These are phyloP conservation scores for Calypte anna DNA, from an alignment of 2,113 vertebrate species.

Conservation along the genomic window DNA sequence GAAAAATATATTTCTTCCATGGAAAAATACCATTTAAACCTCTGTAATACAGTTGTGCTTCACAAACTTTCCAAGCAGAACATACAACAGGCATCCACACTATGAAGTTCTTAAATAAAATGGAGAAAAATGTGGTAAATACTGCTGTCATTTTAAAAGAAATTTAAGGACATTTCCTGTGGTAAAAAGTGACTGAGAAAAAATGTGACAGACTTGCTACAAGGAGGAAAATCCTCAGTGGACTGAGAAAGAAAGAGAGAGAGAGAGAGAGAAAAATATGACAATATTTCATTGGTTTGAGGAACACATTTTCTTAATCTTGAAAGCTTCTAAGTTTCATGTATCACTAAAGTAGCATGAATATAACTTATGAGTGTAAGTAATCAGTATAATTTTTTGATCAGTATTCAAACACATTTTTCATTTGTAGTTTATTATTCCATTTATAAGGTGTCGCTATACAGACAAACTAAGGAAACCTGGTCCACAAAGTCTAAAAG, in stretches of 20 bases:
- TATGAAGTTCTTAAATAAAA: not conserved
- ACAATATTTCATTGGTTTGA: not conserved
- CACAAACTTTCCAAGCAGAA: not conserved
- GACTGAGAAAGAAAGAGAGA: not conserved
- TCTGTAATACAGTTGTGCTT: not conserved
- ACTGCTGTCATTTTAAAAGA: not conserved
- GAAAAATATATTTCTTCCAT: not conserved
- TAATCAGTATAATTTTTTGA: not conserved
- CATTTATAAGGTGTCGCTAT: not conserved
- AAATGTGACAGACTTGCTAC: not conserved
- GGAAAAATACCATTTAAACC: not conserved
- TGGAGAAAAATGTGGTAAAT: not conserved
- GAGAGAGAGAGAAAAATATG: not conserved
- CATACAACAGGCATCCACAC: not conserved
- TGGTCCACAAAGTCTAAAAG: not conserved
- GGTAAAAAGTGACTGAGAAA: not conserved
- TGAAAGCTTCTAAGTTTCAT: not conserved
- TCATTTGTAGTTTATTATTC: not conserved
- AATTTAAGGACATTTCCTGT: not conserved
- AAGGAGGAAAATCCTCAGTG: not conserved
- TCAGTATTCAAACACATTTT: not conserved
- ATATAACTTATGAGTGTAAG: not conserved
- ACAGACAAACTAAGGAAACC: not conserved
- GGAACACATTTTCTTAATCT: not conserved
- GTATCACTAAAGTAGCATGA: not conserved